Percentiles rank a stretch among this genome's conserved stretches.
Evolutionary conservation across 2,797 vertebrate species (phyloP).

Genomic region (Loris lydekkerianus): DNA sequence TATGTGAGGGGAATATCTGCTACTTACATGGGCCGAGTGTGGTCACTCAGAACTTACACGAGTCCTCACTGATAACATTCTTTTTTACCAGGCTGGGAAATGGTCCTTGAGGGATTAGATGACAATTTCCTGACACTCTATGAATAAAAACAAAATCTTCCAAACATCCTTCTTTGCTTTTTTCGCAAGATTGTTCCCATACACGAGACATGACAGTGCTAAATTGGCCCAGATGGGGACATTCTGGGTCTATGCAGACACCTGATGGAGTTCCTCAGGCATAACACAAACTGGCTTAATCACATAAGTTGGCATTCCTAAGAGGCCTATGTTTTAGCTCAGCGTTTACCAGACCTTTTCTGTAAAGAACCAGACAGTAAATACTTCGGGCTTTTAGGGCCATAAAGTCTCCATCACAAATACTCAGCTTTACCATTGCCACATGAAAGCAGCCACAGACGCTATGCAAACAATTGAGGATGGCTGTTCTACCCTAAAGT

Average conservation of each 20-base stretch:
- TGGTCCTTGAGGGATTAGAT: not conserved
- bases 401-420: not conserved
- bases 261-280: not conserved
- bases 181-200: not conserved
- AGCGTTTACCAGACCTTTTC: not conserved
- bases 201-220: not conserved
- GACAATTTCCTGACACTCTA: not conserved
- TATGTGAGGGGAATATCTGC: not conserved
- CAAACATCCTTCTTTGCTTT: not conserved
- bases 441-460: not conserved
- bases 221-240: not conserved
- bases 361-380: not conserved
- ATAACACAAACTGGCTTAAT: not conserved
- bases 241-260: not conserved
- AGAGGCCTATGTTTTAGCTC: not conserved
- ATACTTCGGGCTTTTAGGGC: not conserved
- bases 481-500: not conserved
- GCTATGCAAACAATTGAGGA: not conserved
- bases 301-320: not conserved
- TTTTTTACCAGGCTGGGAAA: not conserved
- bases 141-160: not conserved
- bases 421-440: not conserved
- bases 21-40: not conserved
- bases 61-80: not conserved
- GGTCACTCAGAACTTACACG: not conserved